Evolutionary conservation across 2,113 vertebrate genomes (phyloP).

Genomic region (Cathartes aura): DNA sequence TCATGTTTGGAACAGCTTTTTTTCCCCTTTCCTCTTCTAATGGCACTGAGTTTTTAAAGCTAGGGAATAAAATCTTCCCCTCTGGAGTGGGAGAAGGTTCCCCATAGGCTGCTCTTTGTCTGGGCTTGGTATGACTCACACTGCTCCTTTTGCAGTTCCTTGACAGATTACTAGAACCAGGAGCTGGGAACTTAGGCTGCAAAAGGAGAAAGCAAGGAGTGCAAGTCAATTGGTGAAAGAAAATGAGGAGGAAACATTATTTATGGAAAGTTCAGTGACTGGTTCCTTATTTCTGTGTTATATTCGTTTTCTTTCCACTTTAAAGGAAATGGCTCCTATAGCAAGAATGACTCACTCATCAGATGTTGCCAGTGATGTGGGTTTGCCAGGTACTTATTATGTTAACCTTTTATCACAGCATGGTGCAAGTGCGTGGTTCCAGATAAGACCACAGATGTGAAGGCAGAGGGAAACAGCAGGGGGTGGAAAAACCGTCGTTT

Average conservation of each 20-base stretch:
- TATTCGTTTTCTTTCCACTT: constrained; percentile 14
- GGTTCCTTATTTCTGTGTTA: constrained; percentile 28
- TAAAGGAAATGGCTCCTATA: constrained; percentile 17
- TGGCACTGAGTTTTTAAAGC: constrained; percentile 60
- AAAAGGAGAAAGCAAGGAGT: background rate
- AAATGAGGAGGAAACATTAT: background rate
- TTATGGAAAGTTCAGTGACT: constrained; percentile 41
- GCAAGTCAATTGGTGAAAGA: background rate
- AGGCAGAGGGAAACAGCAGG: background rate
- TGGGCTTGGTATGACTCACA: constrained; percentile 49
- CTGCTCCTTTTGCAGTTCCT: constrained; percentile 14
- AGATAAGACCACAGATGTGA: background rate
- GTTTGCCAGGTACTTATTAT: background rate
- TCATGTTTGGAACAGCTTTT: constrained; percentile 66
- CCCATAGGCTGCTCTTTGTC: constrained; percentile 65
- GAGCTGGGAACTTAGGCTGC: constrained; percentile 11
- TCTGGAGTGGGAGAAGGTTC: constrained; percentile 25
- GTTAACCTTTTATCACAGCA: constrained; percentile 35
- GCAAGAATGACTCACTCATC: constrained; percentile 8
- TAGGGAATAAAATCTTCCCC: constrained; percentile 62
- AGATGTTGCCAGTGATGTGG: background rate
- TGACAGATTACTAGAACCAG: constrained; percentile 49
- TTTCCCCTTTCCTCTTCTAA: constrained; percentile 63
- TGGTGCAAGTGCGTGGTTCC: background rate
- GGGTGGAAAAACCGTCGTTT: background rate